These are phyloP conservation scores for Theropithecus gelada DNA, from an alignment of 2,113 vertebrate species.

Conservation along the genomic window DNA sequence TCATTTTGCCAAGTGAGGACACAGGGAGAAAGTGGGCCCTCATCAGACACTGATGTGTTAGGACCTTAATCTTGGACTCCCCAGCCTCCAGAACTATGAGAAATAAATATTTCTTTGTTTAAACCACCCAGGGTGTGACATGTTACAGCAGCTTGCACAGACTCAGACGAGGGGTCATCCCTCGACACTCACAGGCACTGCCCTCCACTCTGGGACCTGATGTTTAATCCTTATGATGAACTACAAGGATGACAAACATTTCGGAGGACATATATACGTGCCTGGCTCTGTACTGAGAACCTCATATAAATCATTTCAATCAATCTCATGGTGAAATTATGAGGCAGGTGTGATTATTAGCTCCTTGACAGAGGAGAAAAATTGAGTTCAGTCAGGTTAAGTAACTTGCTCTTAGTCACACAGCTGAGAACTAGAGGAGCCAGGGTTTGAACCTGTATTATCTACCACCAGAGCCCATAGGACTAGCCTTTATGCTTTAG, in stretches of 20 bases:
- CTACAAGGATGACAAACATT: accelerated
- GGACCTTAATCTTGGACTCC: not conserved
- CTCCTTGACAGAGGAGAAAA: not conserved
- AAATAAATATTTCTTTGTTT: not conserved
- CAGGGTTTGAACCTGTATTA: not conserved
- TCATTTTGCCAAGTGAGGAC: not conserved
- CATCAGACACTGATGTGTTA: not conserved
- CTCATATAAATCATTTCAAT: not conserved
- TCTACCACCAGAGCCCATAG: not conserved
- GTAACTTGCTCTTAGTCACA: not conserved
- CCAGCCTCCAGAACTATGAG: not conserved
- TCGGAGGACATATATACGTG: not conserved
- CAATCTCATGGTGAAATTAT: not conserved
- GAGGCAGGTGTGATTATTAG: not conserved
- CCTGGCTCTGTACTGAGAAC: not conserved
- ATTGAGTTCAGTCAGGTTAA: not conserved
- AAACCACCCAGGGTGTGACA: not conserved
- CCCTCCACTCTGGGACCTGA: not conserved
- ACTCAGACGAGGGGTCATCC: not conserved
- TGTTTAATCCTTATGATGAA: not conserved
- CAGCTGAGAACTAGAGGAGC: not conserved
- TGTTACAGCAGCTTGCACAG: not conserved
- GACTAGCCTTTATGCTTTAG: not conserved
- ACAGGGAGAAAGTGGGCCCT: not conserved
- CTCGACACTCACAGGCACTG: not conserved